phyloP scores from a whole-genome alignment of 2,888 invertebrate species.

The Plagodis pulveraria region DNA sequence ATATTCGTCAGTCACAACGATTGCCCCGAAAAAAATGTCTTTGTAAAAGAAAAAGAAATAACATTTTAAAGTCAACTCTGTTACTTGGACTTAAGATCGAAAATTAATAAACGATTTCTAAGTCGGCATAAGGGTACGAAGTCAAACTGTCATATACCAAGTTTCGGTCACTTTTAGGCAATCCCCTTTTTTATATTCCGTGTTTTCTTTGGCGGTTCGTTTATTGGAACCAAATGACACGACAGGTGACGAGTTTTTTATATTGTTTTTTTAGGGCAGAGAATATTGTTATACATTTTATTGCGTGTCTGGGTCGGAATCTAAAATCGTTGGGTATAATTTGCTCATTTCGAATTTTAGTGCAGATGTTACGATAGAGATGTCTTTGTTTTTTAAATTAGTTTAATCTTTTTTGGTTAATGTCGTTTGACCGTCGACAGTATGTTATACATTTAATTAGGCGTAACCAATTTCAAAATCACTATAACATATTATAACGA shows the following conservation, averaged over 20 bases:
- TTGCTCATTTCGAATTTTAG: conserved; percentile 60
- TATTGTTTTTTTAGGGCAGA: conserved; percentile 58
- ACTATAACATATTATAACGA: too few species aligned
- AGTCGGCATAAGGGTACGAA: conserved; percentile 37
- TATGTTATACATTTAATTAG: conserved; percentile 8
- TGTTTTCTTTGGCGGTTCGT: conserved; percentile 80
- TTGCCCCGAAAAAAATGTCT: conserved; percentile 59
- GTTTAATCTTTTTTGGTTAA: conserved; percentile 9
- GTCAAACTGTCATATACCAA: conserved; percentile 67
- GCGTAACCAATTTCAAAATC: neutral
- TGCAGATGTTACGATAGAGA: conserved; percentile 73
- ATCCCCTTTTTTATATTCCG: conserved; percentile 65
- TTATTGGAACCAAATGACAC: conserved; percentile 84
- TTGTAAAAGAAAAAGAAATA: conserved; percentile 42
- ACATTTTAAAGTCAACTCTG: conserved; percentile 41
- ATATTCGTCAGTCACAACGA: conserved; percentile 82
- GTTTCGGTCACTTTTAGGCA: conserved; percentile 74
- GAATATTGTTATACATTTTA: conserved; percentile 82
- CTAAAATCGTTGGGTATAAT: conserved; percentile 66
- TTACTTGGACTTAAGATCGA: neutral
- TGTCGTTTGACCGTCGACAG: conserved; percentile 2
- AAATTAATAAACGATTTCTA: conserved; percentile 23
- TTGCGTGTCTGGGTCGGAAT: conserved; percentile 70
- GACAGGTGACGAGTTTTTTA: conserved; percentile 81
- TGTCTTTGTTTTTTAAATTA: conserved; percentile 46